Evolutionary conservation across 1,140 invertebrate species (phyloP).

Genomic region (Heterodera schachtii): DNA sequence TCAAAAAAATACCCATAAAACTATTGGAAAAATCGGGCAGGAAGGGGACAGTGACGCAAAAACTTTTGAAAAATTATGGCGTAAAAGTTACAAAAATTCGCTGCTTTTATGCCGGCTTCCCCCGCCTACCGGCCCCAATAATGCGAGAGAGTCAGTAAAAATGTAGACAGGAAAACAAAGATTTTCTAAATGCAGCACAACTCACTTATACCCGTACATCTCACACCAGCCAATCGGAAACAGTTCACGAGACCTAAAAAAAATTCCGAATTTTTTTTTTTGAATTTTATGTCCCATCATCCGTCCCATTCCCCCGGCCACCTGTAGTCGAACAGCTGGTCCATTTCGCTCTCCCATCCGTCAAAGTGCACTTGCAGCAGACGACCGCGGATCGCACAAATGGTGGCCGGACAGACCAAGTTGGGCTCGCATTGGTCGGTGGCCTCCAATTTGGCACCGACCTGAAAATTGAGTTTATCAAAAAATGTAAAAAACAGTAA

Average conservation of each 20-base stretch:
- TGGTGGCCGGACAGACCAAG: slow-evolving; percentile 35
- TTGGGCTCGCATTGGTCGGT: slow-evolving; percentile 40
- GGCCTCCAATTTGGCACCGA: slow-evolving; percentile 38
- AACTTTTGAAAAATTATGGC: not conserved
- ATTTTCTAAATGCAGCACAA: too few relatives aligned
- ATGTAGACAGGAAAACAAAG: not conserved
- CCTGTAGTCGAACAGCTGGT: slow-evolving; percentile 44
- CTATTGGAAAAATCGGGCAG: too few relatives aligned
- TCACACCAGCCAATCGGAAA: slow-evolving; percentile 46
- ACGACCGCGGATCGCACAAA: slow-evolving; percentile 33
- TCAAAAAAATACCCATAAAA: too few relatives aligned
- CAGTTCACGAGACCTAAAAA: slow-evolving; percentile 33
- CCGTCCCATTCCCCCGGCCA: not conserved
- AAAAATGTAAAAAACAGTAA: slow-evolving; percentile 3
- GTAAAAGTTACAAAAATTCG: too few relatives aligned
- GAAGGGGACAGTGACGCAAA: too few relatives aligned
- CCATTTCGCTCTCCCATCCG: slow-evolving; percentile 35
- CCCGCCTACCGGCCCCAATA: too few relatives aligned
- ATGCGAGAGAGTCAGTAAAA: too few relatives aligned
- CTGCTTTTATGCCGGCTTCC: too few relatives aligned
- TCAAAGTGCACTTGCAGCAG: slow-evolving; percentile 40
- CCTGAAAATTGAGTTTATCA: slow-evolving; percentile 2
- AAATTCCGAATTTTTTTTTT: too few relatives aligned
- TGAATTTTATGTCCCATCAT: too few relatives aligned
- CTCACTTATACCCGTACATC: slow-evolving; percentile 38